A percentile compares a stretch with the other conserved stretches of the same genome.
Evolutionary conservation across 2,797 vertebrate genomes (phyloP).

Genomic region (Lerista edwardsae): DNA sequence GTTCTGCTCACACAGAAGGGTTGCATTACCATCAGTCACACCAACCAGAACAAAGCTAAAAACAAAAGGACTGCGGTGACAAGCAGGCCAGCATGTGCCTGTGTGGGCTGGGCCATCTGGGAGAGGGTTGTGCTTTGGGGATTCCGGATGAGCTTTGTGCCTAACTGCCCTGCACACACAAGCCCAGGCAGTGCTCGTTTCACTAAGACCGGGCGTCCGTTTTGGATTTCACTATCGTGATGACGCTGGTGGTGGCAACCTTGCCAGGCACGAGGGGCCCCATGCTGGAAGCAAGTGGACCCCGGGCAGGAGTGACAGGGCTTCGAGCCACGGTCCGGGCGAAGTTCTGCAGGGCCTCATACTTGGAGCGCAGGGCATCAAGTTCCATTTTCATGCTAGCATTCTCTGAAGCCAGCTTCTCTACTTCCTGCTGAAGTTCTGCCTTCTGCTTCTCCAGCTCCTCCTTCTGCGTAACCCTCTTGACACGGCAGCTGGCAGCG

Average conservation of each 20-base stretch:
- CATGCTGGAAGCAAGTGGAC: slow-evolving; percentile 87
- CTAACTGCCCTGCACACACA: slow-evolving; percentile 77
- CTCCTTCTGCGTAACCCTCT: slow-evolving; percentile 97
- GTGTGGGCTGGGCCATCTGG: slow-evolving; percentile 71
- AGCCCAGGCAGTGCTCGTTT: slow-evolving; percentile 60
- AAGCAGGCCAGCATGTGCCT: slow-evolving; percentile 66
- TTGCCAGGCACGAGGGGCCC: slow-evolving; percentile 93
- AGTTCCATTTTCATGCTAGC: slow-evolving; percentile 98
- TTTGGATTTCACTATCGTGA: slow-evolving; percentile 99
- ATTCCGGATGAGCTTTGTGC: slow-evolving; percentile 73
- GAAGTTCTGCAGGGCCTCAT: slow-evolving; percentile 97
- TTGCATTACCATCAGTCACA: slow-evolving; percentile 72
- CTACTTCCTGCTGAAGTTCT: slow-evolving; percentile 95
- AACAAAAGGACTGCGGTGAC: slow-evolving; percentile 70
- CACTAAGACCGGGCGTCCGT: slow-evolving; percentile 94
- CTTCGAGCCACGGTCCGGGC: slow-evolving; percentile 96
- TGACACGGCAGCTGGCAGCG: slow-evolving; percentile 96
- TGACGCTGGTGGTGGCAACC: slow-evolving; percentile 97
- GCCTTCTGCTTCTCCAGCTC: slow-evolving; percentile 98
- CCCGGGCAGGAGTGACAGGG: slow-evolving; percentile 87
- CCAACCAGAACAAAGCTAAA: slow-evolving; percentile 76
- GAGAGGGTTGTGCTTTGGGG: slow-evolving; percentile 80
- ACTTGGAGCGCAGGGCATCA: slow-evolving; percentile 97
- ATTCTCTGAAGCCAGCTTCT: slow-evolving; percentile 95
- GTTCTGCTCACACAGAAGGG: slow-evolving; percentile 63